These are phyloP conservation scores for Ibycter americanus DNA, from an alignment of 2,797 vertebrate genomes.

Conservation along the genomic window DNA sequence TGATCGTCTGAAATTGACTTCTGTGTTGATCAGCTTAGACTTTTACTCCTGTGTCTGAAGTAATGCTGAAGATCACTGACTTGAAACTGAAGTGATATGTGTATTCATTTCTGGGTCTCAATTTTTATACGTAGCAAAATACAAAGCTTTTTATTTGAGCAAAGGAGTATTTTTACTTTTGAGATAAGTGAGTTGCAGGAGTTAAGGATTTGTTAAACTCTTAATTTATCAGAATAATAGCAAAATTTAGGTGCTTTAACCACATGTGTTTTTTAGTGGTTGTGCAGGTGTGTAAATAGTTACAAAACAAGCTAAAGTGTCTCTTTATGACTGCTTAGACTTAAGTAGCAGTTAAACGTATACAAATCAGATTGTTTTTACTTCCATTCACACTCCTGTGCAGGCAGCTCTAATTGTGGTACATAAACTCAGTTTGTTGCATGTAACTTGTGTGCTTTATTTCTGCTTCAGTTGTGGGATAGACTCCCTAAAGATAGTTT, in stretches of 20 bases:
- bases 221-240: neutral
- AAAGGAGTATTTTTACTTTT: neutral
- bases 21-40: neutral
- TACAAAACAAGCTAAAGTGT: neutral
- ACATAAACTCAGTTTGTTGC: neutral
- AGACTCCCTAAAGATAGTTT: neutral
- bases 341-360: neutral
- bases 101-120: neutral
- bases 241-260: neutral
- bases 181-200: neutral
- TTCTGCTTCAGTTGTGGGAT: neutral
- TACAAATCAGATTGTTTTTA: neutral
- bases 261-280: neutral
- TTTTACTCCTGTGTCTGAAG: neutral
- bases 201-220: neutral
- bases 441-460: neutral
- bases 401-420: neutral
- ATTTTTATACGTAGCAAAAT: neutral
- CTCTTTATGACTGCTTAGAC: neutral
- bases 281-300: neutral
- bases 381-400: neutral
- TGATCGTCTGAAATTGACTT: neutral
- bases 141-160: neutral
- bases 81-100: neutral
- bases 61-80: neutral